Base-by-base conservation (phyloP, 2,888 invertebrate genomes). In the Erpobdella octoculata region DNA sequence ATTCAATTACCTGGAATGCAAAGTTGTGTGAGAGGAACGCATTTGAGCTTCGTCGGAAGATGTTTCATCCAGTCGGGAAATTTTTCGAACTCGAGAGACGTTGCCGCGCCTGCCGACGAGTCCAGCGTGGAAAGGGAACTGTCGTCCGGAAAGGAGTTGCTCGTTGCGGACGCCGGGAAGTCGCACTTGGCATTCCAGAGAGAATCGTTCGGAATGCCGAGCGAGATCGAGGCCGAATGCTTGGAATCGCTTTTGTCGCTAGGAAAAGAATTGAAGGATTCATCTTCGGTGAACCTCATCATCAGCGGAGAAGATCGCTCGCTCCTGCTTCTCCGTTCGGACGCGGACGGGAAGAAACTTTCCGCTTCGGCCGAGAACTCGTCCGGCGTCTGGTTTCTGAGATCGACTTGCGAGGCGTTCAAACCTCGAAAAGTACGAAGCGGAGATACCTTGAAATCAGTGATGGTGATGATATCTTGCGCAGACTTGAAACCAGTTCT, bases 41-140 rank as follows among this genome's bases (percentile, higher is more conserved):
- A 28, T 21, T 76, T 73, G 8, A 75, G 71, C 41, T 71, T 59
- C 35, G 41, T 41, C 2, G 75, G 72, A 35, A 76, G 71, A 36
- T 75, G 62, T 28, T 41, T 61, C 76, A 76, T 76, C 76, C 76
- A 76, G 64, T 76, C 75, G 8, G 76, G 66, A 65, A 73, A 72
- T 53, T 59, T 70, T 9, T 71, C 74, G 33, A 73, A 75, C 33
- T 74, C 53, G 37, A 59, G 28, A 18, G 58, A 46, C 5, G 59
- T 35, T 8, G 28, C 21, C 15, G 62, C 37, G n/a, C n/a, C n/a
- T 18, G 69, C 36, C n/a, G 58, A 28, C 3, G 73, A 67, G n/a
- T 62, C 67, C 0, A 38, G 28, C 5, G 73, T 71, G 15, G 35
- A 38, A 21, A 35, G 48, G 36, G 64, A 64, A 21, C 62, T 41